phyloP scores from a whole-genome alignment of 2,113 vertebrate species.

The Nyctibius bracteatus region DNA sequence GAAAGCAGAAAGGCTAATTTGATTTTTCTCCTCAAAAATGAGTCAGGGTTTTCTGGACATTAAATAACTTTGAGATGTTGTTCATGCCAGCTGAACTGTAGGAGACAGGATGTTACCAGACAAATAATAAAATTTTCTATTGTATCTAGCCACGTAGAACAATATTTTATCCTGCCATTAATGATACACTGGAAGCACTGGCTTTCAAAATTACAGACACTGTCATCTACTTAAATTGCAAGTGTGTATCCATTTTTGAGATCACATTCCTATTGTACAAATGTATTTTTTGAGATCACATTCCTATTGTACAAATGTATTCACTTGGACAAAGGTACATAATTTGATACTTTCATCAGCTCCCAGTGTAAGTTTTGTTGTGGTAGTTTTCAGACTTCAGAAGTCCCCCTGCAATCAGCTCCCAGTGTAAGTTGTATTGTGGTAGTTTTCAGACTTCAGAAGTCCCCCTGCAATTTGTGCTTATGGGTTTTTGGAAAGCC shows the following conservation, averaged over 20 bases:
- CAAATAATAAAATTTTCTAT: slow-evolving; percentile 5
- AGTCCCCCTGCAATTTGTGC: neutral
- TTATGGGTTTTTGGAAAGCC: neutral
- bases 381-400: neutral
- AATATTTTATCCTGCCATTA: neutral
- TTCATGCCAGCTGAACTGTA: neutral
- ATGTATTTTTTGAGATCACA: neutral
- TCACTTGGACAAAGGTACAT: neutral
- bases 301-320: neutral
- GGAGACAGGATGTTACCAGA: neutral
- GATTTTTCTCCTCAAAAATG: slow-evolving; percentile 29
- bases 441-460: neutral
- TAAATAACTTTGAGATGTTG: neutral
- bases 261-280: neutral
- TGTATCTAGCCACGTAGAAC: neutral
- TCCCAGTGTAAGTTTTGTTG: neutral
- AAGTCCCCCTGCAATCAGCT: neutral
- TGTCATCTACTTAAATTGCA: neutral
- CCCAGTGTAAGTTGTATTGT: neutral
- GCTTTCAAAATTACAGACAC: neutral
- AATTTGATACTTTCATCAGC: neutral
- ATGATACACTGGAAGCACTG: neutral
- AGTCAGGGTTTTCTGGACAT: neutral
- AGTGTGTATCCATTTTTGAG: neutral
- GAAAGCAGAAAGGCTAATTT: slow-evolving; percentile 14